Conservation (phyloP, 2,888 invertebrate genomes). For the Spodoptera exigua region DNA sequence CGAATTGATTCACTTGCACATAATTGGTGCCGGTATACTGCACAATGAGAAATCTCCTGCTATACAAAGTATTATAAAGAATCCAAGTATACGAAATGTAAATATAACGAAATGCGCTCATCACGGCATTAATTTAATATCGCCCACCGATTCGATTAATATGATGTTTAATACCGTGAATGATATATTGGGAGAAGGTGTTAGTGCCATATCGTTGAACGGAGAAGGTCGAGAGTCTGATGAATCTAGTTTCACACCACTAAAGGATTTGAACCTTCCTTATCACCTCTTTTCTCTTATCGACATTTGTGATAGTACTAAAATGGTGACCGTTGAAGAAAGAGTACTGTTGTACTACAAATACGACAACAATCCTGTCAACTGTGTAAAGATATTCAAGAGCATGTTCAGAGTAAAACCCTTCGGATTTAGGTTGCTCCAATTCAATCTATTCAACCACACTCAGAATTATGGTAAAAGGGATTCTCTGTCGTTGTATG, state of each 20-base stretch:
- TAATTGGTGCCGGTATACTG: slow-evolving; percentile 97
- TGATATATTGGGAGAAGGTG: slow-evolving; percentile 96
- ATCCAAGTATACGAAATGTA: slow-evolving; percentile 94
- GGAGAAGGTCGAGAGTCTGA: slow-evolving; percentile 97
- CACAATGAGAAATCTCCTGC: slow-evolving; percentile 98
- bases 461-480: slow-evolving; percentile 94
- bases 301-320: slow-evolving; percentile 98
- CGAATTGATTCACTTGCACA: slow-evolving; percentile 93
- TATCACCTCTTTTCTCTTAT: slow-evolving; percentile 98
- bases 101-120: slow-evolving; percentile 95
- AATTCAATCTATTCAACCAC: slow-evolving; percentile 97
- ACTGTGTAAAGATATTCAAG: slow-evolving; percentile 98
- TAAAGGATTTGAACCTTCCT: slow-evolving; percentile 94
- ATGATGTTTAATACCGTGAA: slow-evolving; percentile 93
- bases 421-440: slow-evolving; percentile 96
- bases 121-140: slow-evolving; percentile 97
- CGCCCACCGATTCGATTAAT: slow-evolving; percentile 95
- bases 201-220: slow-evolving; percentile 96
- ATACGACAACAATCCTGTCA: slow-evolving; percentile 98
- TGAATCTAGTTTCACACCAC: slow-evolving; percentile 96
- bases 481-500: slow-evolving; percentile 95
- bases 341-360: slow-evolving; percentile 98
- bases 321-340: slow-evolving; percentile 96
- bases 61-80: slow-evolving; percentile 96
- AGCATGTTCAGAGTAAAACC: slow-evolving; percentile 95